Percentiles rank a stretch among this genome's conserved stretches.
Conservation (phyloP, 1,140 invertebrate species). For the Mizuhopecten yessoensis region DNA sequence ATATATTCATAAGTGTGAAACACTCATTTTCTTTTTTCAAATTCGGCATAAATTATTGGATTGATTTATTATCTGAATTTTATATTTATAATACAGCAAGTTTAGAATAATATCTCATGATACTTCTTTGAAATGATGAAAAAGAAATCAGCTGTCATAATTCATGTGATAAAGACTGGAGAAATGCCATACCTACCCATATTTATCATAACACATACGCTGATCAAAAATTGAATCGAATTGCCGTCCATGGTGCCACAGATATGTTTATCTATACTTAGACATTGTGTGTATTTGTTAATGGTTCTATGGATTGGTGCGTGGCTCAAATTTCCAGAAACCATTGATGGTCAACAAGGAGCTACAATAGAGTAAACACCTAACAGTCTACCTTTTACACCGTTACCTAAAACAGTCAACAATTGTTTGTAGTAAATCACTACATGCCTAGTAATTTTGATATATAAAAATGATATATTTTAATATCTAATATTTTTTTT, state of each 20-base stretch:
- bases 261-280: neutral
- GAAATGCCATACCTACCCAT: neutral
- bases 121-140: neutral
- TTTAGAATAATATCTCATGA: too few species aligned
- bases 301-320: neutral
- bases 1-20: too few species aligned
- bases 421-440: neutral
- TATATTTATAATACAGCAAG: too few species aligned
- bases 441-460: neutral
- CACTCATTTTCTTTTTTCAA: too few species aligned
- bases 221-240: neutral
- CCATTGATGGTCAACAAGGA: neutral
- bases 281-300: neutral
- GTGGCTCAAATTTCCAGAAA: slow-evolving; percentile 13
- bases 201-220: too few species aligned
- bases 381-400: neutral
- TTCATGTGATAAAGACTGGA: neutral
- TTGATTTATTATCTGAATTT: too few species aligned
- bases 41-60: too few species aligned
- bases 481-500: too few species aligned
- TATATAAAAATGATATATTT: too few species aligned
- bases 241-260: neutral
- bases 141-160: neutral
- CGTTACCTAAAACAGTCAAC: too few species aligned
- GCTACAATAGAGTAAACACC: neutral